phyloP scores from a whole-genome alignment of 2,113 vertebrate species.

The Proteles cristata region DNA sequence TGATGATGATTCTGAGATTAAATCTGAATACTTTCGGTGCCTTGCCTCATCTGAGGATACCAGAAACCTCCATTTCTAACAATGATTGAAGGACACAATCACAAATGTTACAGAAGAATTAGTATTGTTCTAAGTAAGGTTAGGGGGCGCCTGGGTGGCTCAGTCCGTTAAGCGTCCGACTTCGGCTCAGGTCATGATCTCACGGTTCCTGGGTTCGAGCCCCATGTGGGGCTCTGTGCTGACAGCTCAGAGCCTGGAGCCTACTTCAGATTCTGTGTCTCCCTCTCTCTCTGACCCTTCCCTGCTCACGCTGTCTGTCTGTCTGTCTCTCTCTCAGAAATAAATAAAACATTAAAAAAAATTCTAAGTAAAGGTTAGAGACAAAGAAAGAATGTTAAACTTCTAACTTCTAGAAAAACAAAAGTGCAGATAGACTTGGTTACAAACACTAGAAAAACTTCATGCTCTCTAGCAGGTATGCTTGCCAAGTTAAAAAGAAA shows the following conservation, averaged over 20 bases:
- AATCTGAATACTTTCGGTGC: neutral
- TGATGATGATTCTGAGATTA: neutral
- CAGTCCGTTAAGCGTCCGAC: too few species aligned
- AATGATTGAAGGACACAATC: neutral
- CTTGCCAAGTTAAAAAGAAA: conserved; percentile 51
- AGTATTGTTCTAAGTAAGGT: neutral
- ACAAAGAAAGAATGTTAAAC: conserved; percentile 1
- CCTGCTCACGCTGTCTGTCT: too few species aligned
- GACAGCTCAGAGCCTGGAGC: too few species aligned
- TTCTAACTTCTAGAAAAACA: conserved; percentile 27
- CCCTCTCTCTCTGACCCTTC: too few species aligned
- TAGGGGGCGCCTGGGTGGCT: too few species aligned
- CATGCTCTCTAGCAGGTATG: neutral
- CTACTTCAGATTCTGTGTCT: too few species aligned
- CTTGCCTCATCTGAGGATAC: neutral
- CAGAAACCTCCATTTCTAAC: conserved; percentile 13
- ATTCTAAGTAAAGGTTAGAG: neutral
- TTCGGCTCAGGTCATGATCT: too few species aligned
- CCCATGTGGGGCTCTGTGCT: too few species aligned
- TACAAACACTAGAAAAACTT: neutral
- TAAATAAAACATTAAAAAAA: too few species aligned
- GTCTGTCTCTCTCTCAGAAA: too few species aligned
- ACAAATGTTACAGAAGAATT: neutral
- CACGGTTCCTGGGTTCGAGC: too few species aligned
- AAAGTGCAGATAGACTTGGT: neutral